Evolutionary conservation across 2,113 vertebrate species (phyloP), one percentile per base, ranked within the genome.

Genomic region (Mionectes macconnelli): DNA sequence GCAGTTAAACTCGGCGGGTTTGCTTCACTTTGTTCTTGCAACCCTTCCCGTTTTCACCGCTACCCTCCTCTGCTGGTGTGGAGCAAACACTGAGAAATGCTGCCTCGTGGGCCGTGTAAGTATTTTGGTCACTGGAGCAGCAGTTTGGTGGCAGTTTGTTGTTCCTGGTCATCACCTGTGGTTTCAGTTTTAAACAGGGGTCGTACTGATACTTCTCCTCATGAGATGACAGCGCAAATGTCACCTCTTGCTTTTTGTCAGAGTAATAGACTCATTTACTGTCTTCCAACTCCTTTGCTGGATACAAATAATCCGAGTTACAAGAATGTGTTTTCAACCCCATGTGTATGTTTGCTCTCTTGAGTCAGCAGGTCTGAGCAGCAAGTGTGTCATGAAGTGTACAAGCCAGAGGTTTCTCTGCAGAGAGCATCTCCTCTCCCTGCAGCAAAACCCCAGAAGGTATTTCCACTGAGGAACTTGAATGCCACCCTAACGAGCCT

Each of bases 41-140:
- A 70, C 56, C 15, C 16, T 4, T 35, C 12, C 24, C 10, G 39
- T 35, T 27, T 30, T 9, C 53, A 2, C 10, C 35, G 70, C 70
- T 47, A n/a, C 27, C 31, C 2, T 42, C 22, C 40, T 12, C n/a
- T 50, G 49, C 21, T 23, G 3, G 11, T 7, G 37, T 3, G 59
- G 1, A 49, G 22, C 59, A 9, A 14, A 0, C 35, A 0, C 17
- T 17, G 52, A 16, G 10, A 50, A 56, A 8, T 0, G 9, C 57
- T 40, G 59, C 49, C 35, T 0, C n/a, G 18, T 4, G 59, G 50
- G 7, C 52, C 27, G 16, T 7, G 59, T 8, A 5, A 10, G 31
- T 6, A 3, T 8, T 60, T 66, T 1, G 3, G 24, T 3, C 4
- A 0, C 2, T 2, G 39, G 6, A 23, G 8, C 19, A 19, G 62